Evolutionary conservation across 1,140 invertebrate species (phyloP).

Genomic region (Megathymus violae): DNA sequence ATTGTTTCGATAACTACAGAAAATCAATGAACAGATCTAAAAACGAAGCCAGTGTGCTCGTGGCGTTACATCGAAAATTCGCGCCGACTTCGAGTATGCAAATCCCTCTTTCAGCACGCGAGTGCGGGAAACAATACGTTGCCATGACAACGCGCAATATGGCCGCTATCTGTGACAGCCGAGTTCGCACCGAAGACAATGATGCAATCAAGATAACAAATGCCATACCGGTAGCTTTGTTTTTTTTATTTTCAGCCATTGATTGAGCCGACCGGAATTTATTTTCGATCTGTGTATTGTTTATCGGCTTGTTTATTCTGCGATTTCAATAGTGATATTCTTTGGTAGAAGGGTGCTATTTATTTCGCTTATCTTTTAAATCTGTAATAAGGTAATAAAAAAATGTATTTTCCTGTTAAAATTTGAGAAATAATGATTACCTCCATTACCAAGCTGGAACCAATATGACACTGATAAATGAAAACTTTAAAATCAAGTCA

Average conservation of each 20-base stretch:
- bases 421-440: too few species aligned
- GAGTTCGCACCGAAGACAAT: slow-evolving; percentile 51
- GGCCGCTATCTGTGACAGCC: slow-evolving; percentile 47
- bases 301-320: slow-evolving; percentile 7
- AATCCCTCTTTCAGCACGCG: slow-evolving; percentile 45
- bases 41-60: not conserved
- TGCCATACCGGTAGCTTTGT: slow-evolving; percentile 32
- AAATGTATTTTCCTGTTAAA: too few species aligned
- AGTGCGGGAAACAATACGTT: slow-evolving; percentile 44
- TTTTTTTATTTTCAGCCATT: slow-evolving; percentile 42
- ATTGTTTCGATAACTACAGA: too few species aligned
- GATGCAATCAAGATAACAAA: slow-evolving; percentile 53
- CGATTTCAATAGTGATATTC: not conserved
- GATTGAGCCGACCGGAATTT: slow-evolving; percentile 30
- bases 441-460: too few species aligned
- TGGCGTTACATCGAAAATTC: slow-evolving; percentile 1
- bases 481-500: too few species aligned
- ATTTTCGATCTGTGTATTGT: slow-evolving; percentile 18
- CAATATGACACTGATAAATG: too few species aligned
- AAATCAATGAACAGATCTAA: too few species aligned
- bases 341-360: not conserved
- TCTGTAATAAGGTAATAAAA: too few species aligned
- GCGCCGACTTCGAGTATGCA: slow-evolving; percentile 31
- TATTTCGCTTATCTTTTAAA: slow-evolving; percentile 1
- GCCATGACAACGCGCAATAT: slow-evolving; percentile 47